Evolutionary conservation across 2,797 vertebrate genomes (phyloP), one percentile per base, ranked within the genome.

Genomic region (Halcyon smyrnensis): DNA sequence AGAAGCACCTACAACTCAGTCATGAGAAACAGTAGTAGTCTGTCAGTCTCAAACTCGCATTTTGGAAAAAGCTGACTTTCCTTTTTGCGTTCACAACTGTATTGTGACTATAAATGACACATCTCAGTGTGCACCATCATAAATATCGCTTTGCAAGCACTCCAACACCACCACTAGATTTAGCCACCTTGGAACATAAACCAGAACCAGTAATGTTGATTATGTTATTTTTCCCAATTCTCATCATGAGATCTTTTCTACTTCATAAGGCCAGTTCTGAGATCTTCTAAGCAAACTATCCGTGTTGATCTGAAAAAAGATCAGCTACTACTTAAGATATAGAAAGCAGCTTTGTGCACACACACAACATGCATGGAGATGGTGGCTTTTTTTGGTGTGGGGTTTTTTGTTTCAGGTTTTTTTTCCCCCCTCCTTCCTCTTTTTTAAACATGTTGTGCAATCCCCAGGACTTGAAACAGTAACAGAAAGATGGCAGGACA

Each of bases 401-500:
- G 36, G 9, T 36, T n/a, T 36, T 36, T 36, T 36, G 36, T 36
- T 36, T 36, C n/a, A 9, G 36, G 36, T 9, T 36, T 36, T 34
- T 75, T 78, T 6, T 11, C 4, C 19, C 6, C 12, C 6, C 20
- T 36, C 36, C 36, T 36, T 8, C 36, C 36, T 36, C 36, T 36
- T 9, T 36, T 36, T 36, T 36, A 36, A 36, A 36, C 36, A 36
- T 36, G 36, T n/a, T n/a, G n/a, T 36, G 36, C 36, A 36, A 36
- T 36, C 36, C 36, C 36, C 36, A 36, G 36, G 36, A 36, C 75
- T 65, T 93, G 84, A 87, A 94, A 74, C 21, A 20, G 5, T 16
- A 85, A 89, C 54, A 80, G 78, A 87, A 95, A 87, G 41, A 54
- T 37, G 43, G 80, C 75, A 96, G 76, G 76, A 85, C 19, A 37